Evolutionary conservation across 2,888 invertebrate genomes (phyloP).

Genomic region (Hartigia nigra): DNA sequence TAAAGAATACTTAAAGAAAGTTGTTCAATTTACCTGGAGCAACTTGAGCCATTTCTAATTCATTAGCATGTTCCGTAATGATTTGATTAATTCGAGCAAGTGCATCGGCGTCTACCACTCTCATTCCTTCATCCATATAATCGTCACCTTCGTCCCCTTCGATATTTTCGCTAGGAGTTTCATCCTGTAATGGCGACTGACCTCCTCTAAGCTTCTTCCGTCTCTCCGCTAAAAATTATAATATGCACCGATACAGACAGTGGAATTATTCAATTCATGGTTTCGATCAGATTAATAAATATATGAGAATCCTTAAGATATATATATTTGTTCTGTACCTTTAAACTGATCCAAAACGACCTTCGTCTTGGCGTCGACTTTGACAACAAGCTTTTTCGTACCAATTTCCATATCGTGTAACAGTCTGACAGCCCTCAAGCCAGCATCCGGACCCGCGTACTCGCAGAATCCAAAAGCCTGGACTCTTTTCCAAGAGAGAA

Average conservation of each 20-base stretch:
- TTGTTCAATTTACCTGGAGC: conserved; percentile 49
- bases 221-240: conserved; percentile 68
- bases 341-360: conserved; percentile 93
- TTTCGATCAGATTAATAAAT: background rate
- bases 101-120: conserved; percentile 79
- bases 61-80: conserved; percentile 77
- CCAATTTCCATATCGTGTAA: conserved; percentile 93
- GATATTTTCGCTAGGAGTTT: conserved; percentile 71
- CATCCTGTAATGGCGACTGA: conserved; percentile 70
- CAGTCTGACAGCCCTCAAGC: conserved; percentile 90
- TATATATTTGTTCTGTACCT: conserved; percentile 67
- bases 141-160: conserved; percentile 70
- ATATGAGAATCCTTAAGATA: background rate
- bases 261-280: background rate
- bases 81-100: conserved; percentile 83
- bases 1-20: background rate
- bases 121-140: conserved; percentile 82
- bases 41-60: conserved; percentile 60
- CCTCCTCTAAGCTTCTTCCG: conserved; percentile 71
- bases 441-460: conserved; percentile 95
- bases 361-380: conserved; percentile 98
- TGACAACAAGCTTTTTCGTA: conserved; percentile 93
- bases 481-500: conserved; percentile 97
- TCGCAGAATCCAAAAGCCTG: conserved; percentile 99
- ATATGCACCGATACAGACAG: background rate